Percentiles rank a stretch among this genome's conserved stretches.
These are phyloP conservation scores for Hipposideros armiger DNA, from an alignment of 2,113 vertebrate species.

Conservation along the genomic window DNA sequence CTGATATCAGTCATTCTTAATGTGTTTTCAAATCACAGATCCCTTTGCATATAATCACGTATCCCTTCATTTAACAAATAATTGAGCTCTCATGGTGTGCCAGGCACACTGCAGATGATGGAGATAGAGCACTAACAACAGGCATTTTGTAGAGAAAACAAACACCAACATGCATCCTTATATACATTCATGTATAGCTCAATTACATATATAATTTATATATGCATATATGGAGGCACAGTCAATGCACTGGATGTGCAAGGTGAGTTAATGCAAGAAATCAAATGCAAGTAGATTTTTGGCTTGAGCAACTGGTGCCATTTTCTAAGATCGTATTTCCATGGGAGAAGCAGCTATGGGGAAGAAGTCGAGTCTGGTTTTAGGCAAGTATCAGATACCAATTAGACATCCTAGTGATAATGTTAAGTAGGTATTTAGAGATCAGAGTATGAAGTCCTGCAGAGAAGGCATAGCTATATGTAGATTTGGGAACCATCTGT, in stretches of 20 bases:
- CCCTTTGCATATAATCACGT: not conserved
- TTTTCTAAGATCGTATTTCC: not conserved
- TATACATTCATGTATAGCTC: not conserved
- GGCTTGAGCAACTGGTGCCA: not conserved
- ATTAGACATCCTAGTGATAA: not conserved
- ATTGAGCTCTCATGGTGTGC: not conserved
- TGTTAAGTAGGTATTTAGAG: not conserved
- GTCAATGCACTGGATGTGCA: not conserved
- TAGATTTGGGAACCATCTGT: not conserved
- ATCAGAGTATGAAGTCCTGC: not conserved
- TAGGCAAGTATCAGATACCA: not conserved
- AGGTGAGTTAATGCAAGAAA: not conserved
- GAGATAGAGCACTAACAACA: not conserved
- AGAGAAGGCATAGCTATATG: not conserved
- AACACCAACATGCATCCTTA: not conserved
- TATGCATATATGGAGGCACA: not conserved
- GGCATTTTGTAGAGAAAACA: not conserved
- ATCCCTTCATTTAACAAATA: conserved; percentile 5
- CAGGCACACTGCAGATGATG: not conserved
- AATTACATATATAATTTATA: not conserved
- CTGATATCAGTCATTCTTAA: not conserved
- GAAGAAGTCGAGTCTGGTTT: not conserved
- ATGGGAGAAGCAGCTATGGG: not conserved
- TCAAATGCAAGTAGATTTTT: not conserved
- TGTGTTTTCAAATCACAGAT: not conserved